Percentiles rank a stretch among this genome's conserved stretches.
Conservation (phyloP, 30 jellyfish, hydroid and myxozoan genomes). For the Turritopsis dohrnii region DNA sequence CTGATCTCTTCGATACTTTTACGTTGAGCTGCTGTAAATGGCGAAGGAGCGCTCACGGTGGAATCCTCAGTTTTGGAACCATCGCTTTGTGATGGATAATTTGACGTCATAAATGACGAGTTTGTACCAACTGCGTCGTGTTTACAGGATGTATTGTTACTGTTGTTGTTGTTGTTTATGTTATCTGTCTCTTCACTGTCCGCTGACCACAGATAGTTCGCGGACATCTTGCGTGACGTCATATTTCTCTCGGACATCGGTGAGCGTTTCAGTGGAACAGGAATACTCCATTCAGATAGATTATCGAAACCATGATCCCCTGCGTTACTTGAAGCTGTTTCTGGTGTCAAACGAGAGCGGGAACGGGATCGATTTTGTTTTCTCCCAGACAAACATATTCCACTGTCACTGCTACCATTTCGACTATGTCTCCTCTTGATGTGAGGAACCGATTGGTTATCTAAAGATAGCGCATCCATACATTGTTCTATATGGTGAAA, state of each 20-base stretch:
- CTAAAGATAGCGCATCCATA: slow-evolving; percentile 38
- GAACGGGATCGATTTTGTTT: slow-evolving; percentile 17
- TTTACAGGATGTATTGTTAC: not conserved
- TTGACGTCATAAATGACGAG: not conserved
- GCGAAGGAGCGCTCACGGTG: not conserved
- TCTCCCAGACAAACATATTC: slow-evolving; percentile 34
- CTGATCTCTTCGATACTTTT: slow-evolving; percentile 31
- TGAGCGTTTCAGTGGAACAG: slow-evolving; percentile 9
- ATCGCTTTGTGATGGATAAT: not conserved
- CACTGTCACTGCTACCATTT: slow-evolving; percentile 48
- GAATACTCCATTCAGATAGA: slow-evolving; percentile 34
- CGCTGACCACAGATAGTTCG: slow-evolving; percentile 32
- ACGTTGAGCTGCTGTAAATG: slow-evolving; percentile 18
- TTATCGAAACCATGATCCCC: slow-evolving; percentile 8
- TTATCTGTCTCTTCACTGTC: not conserved
- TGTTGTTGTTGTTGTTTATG: not conserved
- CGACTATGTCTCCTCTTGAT: slow-evolving; percentile 1
- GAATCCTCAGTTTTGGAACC: not conserved
- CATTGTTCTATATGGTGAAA: slow-evolving; percentile 29
- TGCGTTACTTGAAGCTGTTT: slow-evolving; percentile 13
- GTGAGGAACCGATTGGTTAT: slow-evolving; percentile 2
- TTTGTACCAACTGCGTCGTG: not conserved
- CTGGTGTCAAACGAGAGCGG: slow-evolving; percentile 17
- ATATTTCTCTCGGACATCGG: slow-evolving; percentile 19
- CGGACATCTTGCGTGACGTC: not conserved